These are phyloP conservation scores for Liodrosophila aerea DNA, from an alignment of 2,888 invertebrate species.

Conservation along the genomic window DNA sequence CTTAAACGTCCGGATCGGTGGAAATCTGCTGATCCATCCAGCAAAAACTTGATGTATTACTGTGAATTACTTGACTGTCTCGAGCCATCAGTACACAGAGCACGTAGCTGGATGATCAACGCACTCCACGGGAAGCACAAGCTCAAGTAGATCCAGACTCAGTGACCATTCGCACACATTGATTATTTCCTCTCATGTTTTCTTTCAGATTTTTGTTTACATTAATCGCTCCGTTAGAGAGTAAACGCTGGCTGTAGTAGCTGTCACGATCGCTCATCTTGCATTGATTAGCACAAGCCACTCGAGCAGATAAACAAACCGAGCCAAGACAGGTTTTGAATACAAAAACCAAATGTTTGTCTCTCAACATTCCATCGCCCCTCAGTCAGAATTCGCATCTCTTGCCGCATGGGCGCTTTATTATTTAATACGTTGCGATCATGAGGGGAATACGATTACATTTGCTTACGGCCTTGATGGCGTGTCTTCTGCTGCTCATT, in stretches of 20 bases:
- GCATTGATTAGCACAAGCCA: constrained; percentile 42
- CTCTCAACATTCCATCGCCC: constrained; percentile 33
- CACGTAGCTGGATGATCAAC: too few relatives aligned
- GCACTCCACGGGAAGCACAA: too few relatives aligned
- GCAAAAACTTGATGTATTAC: too few relatives aligned
- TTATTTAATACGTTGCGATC: constrained; percentile 17
- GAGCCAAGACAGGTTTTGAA: constrained; percentile 50
- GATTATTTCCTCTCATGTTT: constrained; percentile 2
- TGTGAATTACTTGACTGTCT: neutral
- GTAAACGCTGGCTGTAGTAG: neutral
- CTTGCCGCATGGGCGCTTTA: constrained; percentile 36
- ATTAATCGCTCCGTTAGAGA: constrained; percentile 32
- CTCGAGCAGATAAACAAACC: constrained; percentile 11
- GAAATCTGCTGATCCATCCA: neutral
- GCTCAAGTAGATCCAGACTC: too few relatives aligned
- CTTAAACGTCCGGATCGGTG: neutral
- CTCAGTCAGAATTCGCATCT: constrained; percentile 57
- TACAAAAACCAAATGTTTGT: constrained; percentile 9
- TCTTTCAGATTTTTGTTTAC: constrained; percentile 18
- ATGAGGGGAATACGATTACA: constrained; percentile 36
- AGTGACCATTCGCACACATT: too few relatives aligned
- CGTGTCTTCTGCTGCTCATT: constrained; percentile 12
- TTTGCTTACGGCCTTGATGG: constrained; percentile 22
- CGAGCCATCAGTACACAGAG: constrained; percentile 13
- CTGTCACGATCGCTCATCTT: constrained; percentile 28